Conservation (phyloP, 2,113 vertebrate species). For the Scalopus aquaticus region DNA sequence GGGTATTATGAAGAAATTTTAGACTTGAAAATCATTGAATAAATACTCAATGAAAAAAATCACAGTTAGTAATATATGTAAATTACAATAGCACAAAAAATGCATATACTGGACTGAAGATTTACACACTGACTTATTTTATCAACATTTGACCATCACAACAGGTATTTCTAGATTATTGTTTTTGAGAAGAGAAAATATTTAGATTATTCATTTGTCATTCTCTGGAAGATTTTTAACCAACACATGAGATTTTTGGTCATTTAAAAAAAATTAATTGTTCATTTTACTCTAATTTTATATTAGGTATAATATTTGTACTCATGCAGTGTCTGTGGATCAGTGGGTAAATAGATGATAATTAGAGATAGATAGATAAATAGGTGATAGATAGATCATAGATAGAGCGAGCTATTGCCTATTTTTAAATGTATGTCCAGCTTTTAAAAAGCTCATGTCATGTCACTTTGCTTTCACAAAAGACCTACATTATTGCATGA, state of each 20-base stretch:
- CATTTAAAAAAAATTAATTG: neutral
- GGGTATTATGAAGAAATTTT: neutral
- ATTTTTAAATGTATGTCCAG: too few relatives aligned
- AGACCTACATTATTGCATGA: neutral
- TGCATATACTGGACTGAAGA: neutral
- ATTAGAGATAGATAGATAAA: too few relatives aligned
- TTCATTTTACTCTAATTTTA: neutral
- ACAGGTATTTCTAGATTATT: neutral
- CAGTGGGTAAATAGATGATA: too few relatives aligned
- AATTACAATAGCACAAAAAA: neutral
- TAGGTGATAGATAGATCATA: too few relatives aligned
- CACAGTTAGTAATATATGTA: neutral
- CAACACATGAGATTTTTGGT: neutral
- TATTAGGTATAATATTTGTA: neutral
- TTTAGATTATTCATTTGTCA: neutral
- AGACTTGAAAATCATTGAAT: neutral
- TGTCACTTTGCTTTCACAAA: neutral
- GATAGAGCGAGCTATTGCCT: too few relatives aligned
- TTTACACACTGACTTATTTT: neutral
- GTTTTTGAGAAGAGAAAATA: neutral
- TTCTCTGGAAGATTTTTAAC: neutral
- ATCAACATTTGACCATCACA: neutral
- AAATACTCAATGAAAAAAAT: neutral
- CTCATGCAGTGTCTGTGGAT: neutral
- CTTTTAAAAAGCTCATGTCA: neutral